These are phyloP conservation scores for Heteropelma amictum DNA, from an alignment of 2,888 invertebrate genomes.

Conservation along the genomic window DNA sequence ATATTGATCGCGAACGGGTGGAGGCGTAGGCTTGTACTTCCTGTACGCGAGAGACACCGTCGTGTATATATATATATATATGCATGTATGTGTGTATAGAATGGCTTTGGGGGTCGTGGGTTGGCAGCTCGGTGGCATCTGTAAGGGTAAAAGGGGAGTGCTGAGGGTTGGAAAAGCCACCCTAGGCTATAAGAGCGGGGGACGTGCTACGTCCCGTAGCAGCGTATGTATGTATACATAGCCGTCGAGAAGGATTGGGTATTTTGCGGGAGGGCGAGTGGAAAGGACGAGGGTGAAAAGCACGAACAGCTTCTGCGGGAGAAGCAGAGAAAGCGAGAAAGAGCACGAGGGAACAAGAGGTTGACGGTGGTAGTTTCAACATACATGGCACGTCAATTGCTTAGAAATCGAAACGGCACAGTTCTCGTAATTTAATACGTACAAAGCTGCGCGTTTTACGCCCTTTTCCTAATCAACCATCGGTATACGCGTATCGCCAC, in stretches of 20 bases:
- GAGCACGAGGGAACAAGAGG: constrained; percentile 62
- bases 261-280: constrained; percentile 20
- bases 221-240: constrained; percentile 2
- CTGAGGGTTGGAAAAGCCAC: constrained; percentile 54
- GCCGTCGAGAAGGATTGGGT: constrained; percentile 19
- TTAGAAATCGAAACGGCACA: background rate
- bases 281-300: constrained; percentile 50
- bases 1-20: constrained; percentile 74
- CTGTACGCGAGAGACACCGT: constrained; percentile 42
- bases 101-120: constrained; percentile 40
- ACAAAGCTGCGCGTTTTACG: background rate
- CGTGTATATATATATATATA: constrained; percentile 45
- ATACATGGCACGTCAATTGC: background rate
- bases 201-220: constrained; percentile 34
- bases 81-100: constrained; percentile 17
- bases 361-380: constrained; percentile 29
- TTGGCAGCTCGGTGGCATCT: constrained; percentile 46
- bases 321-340: constrained; percentile 33
- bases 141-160: constrained; percentile 38
- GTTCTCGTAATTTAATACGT: background rate
- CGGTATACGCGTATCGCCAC: constrained; percentile 1
- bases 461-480: background rate
- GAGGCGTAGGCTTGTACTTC: constrained; percentile 65
- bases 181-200: constrained; percentile 39
- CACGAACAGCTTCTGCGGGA: constrained; percentile 37